Base-by-base conservation (phyloP, 2,888 invertebrate species). In the Hybos culiciformis region DNA sequence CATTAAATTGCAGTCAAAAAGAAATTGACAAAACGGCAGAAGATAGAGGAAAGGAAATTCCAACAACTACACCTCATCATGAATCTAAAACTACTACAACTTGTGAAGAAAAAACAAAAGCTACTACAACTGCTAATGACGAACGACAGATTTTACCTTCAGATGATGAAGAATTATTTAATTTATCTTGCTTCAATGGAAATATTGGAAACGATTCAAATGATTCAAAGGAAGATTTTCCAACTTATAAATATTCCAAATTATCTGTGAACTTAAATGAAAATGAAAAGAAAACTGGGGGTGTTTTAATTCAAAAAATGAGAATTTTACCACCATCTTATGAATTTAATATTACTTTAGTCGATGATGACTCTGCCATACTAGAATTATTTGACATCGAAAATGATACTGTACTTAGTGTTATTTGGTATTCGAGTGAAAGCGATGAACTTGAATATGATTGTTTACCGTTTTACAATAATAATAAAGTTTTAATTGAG, bases 361-460 rank as follows among this genome's bases (percentile, higher is more conserved):
- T 53, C 1, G 21, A 42, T 1, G 54, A 58, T 26, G 47, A 49
- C 8, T 53, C 56, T 1, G 57, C 54, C 2, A 43, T 51, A 18
- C 58, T 2, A 56, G 56, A 20, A 54, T 63, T 3, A 54, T 63
- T 36, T 63, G 62, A 62, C 61, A 60, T 39, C 14, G 58, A 61
- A 36, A 12, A 42, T 42, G 20, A 14, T 36, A 4, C 19, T 19
- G 12, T 12, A 6, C 11, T 20, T 14, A 14, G n/a, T 21, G 21
- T 20, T 14, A 3, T 6, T 14, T 5, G 19, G 2, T 5, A 12
- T 21, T n/a, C n/a, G 6, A 21, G 19, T 15, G 14, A 21, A 6
- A 11, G 34, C 3, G 21, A 24, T 21, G 14, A 19, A 17, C 3
- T 12, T 4, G 42, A 45, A 11, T 43, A 39, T 9, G 46, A 39